Conservation (phyloP, 2,888 invertebrate species). For the Eupithecia vulgata region DNA sequence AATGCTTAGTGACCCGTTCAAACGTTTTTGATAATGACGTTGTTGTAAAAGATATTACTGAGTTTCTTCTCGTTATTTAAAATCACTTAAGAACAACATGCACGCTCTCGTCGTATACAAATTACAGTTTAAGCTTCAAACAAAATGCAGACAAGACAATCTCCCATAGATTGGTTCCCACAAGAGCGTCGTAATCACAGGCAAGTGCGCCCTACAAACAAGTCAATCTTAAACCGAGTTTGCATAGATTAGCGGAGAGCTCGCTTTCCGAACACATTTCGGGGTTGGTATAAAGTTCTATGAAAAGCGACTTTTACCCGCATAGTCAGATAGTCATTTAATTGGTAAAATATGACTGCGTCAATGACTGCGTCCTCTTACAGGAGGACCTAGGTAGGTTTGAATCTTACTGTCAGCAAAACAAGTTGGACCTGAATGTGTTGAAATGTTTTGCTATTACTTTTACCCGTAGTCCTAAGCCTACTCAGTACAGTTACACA, state of each 20-base stretch:
- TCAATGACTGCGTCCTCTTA: too few relatives aligned
- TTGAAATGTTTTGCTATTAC: too few relatives aligned
- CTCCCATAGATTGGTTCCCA: conserved; percentile 56
- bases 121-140: conserved; percentile 33
- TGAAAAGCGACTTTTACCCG: conserved; percentile 4
- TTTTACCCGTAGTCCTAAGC: too few relatives aligned
- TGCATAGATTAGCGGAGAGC: conserved; percentile 75
- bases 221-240: conserved; percentile 76
- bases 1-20: too few relatives aligned
- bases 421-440: too few relatives aligned
- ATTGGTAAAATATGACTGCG: too few relatives aligned
- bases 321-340: too few relatives aligned
- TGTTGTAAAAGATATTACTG: background rate
- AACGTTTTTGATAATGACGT: too few relatives aligned
- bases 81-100: background rate
- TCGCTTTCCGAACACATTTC: conserved; percentile 66
- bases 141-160: conserved; percentile 44
- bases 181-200: conserved; percentile 60
- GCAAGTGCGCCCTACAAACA: conserved; percentile 70
- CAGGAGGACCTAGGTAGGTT: too few relatives aligned
- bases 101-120: conserved; percentile 13
- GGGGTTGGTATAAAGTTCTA: conserved; percentile 48
- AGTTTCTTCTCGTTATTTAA: background rate
- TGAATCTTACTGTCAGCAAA: too few relatives aligned
- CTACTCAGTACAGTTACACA: too few relatives aligned